Conservation (phyloP, 2,113 vertebrate genomes). For the Aythya baeri region DNA sequence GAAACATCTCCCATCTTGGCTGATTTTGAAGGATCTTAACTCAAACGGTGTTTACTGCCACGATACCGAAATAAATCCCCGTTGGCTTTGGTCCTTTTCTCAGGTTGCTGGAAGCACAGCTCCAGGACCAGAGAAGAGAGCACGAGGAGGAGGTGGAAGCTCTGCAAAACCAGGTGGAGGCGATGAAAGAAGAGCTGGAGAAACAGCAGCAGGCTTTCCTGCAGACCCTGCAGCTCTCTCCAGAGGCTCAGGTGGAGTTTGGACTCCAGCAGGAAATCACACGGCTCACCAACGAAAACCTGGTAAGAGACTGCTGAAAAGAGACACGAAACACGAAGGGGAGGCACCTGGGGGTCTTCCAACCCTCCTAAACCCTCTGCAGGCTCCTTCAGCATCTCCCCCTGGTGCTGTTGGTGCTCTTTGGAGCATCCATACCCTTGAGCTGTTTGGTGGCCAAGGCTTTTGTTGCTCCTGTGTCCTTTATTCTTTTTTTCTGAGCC, state of each 20-base stretch:
- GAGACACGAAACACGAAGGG: background rate
- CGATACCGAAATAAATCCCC: background rate
- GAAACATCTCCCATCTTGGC: accelerated
- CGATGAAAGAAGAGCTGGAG: conserved; percentile 84
- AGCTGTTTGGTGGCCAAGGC: background rate
- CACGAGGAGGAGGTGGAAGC: conserved; percentile 83
- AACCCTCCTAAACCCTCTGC: background rate
- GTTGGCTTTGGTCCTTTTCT: background rate
- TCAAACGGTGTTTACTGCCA: accelerated
- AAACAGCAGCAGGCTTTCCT: conserved; percentile 88
- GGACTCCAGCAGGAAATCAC: conserved; percentile 92
- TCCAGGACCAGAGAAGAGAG: conserved; percentile 85
- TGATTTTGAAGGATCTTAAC: background rate
- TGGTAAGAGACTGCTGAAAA: conserved; percentile 79
- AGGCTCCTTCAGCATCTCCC: background rate
- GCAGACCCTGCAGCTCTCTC: conserved; percentile 84
- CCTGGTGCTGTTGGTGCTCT: background rate
- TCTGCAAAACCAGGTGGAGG: conserved; percentile 82
- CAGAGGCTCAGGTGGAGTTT: conserved; percentile 89
- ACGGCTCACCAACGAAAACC: conserved; percentile 92
- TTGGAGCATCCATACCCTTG: background rate
- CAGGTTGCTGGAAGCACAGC: conserved; percentile 90
- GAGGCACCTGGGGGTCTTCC: background rate
- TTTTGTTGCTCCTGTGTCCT: background rate
- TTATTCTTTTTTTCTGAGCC: background rate